These are phyloP conservation scores for Odocoileus virginianus DNA, from an alignment of 2,113 vertebrate genomes.

Conservation along the genomic window DNA sequence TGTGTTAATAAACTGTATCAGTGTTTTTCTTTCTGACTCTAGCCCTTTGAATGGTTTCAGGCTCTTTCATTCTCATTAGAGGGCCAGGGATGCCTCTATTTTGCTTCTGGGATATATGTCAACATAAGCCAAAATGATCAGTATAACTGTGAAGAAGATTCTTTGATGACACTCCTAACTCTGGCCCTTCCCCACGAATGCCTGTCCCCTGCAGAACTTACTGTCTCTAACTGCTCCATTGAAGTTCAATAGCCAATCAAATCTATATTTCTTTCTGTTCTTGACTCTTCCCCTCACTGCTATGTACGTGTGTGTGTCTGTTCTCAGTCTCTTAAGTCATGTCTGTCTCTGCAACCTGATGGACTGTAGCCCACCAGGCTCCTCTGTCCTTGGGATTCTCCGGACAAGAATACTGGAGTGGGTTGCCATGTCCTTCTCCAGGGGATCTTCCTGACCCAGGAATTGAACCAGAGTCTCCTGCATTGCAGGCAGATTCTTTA, in stretches of 20 bases:
- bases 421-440: neutral
- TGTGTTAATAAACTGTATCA: neutral
- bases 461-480: neutral
- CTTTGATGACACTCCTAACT: neutral
- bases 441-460: neutral
- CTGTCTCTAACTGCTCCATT: neutral
- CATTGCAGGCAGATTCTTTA: neutral
- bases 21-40: neutral
- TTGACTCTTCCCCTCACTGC: neutral
- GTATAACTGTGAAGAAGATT: neutral
- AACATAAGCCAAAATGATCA: neutral
- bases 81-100: neutral
- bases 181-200: neutral
- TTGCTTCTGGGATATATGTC: neutral
- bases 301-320: rapidly evolving
- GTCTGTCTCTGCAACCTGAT: neutral
- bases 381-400: neutral
- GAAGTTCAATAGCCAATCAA: neutral
- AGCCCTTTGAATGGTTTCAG: neutral
- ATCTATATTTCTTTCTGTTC: neutral
- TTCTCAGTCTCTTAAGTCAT: neutral
- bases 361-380: neutral
- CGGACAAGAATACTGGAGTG: neutral
- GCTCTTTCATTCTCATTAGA: neutral
- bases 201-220: neutral